Evolutionary conservation across 2,113 vertebrate genomes (phyloP).

Genomic region (Psittacula cyanocephala): DNA sequence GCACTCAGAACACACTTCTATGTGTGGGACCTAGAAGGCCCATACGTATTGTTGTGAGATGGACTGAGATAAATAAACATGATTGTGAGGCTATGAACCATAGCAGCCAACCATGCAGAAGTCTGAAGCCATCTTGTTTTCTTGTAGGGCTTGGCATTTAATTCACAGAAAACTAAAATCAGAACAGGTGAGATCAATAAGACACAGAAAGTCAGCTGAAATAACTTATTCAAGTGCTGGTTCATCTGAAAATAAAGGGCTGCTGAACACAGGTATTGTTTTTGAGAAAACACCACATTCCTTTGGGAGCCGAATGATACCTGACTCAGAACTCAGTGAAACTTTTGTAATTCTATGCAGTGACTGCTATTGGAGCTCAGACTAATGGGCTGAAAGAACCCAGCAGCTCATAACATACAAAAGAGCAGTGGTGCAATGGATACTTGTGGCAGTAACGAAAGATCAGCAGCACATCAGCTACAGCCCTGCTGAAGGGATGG

Average conservation of each 20-base stretch:
- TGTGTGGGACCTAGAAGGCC: not conserved
- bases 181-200: not conserved
- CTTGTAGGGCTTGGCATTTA: not conserved
- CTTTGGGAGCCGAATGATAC: not conserved
- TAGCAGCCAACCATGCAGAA: not conserved
- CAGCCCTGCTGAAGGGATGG: accelerated
- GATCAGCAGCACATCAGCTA: not conserved
- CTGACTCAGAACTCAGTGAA: accelerated
- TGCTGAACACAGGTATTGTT: not conserved
- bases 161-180: not conserved
- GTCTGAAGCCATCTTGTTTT: not conserved
- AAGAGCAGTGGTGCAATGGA: not conserved
- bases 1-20: not conserved
- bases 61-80: not conserved
- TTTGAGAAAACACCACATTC: not conserved
- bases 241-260: not conserved
- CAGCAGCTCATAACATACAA: accelerated
- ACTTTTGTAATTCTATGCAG: not conserved
- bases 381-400: not conserved
- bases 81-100: not conserved
- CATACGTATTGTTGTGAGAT: not conserved
- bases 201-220: not conserved
- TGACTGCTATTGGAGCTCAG: not conserved
- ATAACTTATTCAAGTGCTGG: not conserved
- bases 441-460: not conserved